Percentiles rank a stretch among this genome's conserved stretches.
Evolutionary conservation across 2,888 invertebrate species (phyloP).

Genomic region (Diaprepes abbreviatus): DNA sequence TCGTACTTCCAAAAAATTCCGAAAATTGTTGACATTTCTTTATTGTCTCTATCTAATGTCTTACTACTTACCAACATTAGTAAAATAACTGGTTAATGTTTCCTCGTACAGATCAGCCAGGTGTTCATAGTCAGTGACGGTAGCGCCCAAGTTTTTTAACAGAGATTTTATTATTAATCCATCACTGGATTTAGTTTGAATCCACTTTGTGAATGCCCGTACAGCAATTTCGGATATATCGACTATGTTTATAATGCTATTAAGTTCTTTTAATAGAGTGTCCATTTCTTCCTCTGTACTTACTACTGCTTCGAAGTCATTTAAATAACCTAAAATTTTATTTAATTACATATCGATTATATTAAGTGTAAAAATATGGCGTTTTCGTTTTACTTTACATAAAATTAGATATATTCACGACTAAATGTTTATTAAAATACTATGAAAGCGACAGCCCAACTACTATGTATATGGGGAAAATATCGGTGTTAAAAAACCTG

Average conservation of each 20-base stretch:
- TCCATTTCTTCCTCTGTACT: slow-evolving; percentile 68
- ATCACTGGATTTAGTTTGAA: slow-evolving; percentile 68
- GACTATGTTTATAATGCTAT: slow-evolving; percentile 64
- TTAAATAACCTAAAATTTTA: slow-evolving; percentile 67
- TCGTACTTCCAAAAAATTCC: too few relatives aligned
- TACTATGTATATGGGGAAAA: too few relatives aligned
- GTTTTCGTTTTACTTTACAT: too few relatives aligned
- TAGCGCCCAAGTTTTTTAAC: slow-evolving; percentile 67
- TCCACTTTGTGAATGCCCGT: slow-evolving; percentile 67
- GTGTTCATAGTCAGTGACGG: slow-evolving; percentile 68
- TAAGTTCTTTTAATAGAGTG: slow-evolving; percentile 69
- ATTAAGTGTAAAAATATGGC: too few relatives aligned
- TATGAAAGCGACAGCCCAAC: too few relatives aligned
- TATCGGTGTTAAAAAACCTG: too few relatives aligned
- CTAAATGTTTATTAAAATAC: too few relatives aligned
- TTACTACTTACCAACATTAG: slow-evolving; percentile 66
- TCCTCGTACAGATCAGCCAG: slow-evolving; percentile 71
- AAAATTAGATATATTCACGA: too few relatives aligned
- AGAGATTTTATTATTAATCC: slow-evolving; percentile 69
- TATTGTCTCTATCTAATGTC: not conserved
- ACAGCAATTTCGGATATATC: slow-evolving; percentile 59
- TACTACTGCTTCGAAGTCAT: slow-evolving; percentile 70
- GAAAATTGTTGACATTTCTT: not conserved
- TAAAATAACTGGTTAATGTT: slow-evolving; percentile 71
- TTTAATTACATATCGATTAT: too few relatives aligned